Evolutionary conservation across 2,888 invertebrate genomes (phyloP).

Genomic region (Ichneumoninae sp.): DNA sequence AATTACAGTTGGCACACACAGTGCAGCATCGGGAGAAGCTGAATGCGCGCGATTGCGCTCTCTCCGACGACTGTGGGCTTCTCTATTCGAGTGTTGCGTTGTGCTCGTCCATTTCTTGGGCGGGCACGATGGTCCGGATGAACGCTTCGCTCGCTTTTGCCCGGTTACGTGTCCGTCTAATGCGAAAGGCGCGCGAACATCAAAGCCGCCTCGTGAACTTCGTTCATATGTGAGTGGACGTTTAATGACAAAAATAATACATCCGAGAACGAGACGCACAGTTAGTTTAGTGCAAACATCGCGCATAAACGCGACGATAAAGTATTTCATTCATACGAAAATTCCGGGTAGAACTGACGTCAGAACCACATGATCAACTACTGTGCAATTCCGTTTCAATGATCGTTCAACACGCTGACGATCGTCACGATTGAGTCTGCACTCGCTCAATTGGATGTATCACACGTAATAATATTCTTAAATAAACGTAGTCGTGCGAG

Average conservation of each 20-base stretch:
- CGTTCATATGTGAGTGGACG: conserved; percentile 25
- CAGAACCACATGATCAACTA: background rate
- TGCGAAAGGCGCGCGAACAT: conserved; percentile 29
- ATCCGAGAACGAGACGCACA: conserved; percentile 2
- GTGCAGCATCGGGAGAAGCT: conserved; percentile 55
- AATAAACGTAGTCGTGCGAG: too few species aligned
- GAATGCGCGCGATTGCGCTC: conserved; percentile 26
- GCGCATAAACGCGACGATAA: background rate
- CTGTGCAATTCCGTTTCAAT: background rate
- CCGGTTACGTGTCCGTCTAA: background rate
- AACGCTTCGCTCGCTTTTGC: conserved; percentile 41
- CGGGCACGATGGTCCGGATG: conserved; percentile 35
- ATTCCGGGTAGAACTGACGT: background rate
- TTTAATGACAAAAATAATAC: conserved; percentile 37
- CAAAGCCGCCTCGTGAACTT: conserved; percentile 54
- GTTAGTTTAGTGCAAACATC: background rate
- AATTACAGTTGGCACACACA: conserved; percentile 65
- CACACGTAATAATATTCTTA: background rate
- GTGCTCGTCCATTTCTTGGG: conserved; percentile 55
- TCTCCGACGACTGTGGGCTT: conserved; percentile 41
- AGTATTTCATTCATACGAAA: conserved; percentile 2
- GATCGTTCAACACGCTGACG: background rate
- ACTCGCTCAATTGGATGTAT: background rate
- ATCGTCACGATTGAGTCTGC: background rate
- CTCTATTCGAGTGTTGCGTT: conserved; percentile 63